Evolutionary conservation across 2,113 vertebrate species (phyloP).

Genomic region (Epinephelus moara): DNA sequence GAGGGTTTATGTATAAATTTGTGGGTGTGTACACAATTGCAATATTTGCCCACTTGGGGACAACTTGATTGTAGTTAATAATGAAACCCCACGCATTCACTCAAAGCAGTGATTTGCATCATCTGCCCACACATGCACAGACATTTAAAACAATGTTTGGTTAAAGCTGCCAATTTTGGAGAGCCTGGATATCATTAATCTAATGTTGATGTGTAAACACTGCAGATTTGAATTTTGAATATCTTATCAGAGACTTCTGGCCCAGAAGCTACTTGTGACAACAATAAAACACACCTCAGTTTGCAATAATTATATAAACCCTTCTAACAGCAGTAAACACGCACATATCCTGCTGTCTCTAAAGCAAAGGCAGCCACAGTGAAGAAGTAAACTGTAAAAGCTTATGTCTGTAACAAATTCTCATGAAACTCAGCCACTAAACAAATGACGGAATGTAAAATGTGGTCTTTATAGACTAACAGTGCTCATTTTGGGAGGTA

Average conservation of each 20-base stretch:
- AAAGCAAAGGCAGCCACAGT: background rate
- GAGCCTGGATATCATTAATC: background rate
- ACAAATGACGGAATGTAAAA: slow-evolving; percentile 7
- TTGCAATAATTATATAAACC: background rate
- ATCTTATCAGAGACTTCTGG: slow-evolving; percentile 24
- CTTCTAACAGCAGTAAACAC: slow-evolving; percentile 14
- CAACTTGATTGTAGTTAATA: slow-evolving; percentile 37
- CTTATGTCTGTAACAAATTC: background rate
- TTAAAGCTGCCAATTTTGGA: background rate
- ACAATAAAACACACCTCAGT: slow-evolving; percentile 18
- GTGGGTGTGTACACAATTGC: slow-evolving; percentile 20
- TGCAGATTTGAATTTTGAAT: slow-evolving; percentile 26
- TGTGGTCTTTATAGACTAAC: background rate
- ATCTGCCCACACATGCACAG: slow-evolving; percentile 22
- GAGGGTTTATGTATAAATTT: background rate
- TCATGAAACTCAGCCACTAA: slow-evolving; percentile 8
- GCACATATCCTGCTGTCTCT: background rate
- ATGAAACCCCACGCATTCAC: slow-evolving; percentile 33
- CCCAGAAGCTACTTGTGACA: background rate
- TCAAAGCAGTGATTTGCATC: slow-evolving; percentile 31
- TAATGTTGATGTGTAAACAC: background rate
- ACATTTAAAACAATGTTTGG: slow-evolving; percentile 18
- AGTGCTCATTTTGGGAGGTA: background rate
- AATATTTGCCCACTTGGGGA: slow-evolving; percentile 12
- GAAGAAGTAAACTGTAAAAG: slow-evolving; percentile 1